phyloP scores from a whole-genome alignment of 2,113 vertebrate genomes.

The Pseudorectes ferrugineus region DNA sequence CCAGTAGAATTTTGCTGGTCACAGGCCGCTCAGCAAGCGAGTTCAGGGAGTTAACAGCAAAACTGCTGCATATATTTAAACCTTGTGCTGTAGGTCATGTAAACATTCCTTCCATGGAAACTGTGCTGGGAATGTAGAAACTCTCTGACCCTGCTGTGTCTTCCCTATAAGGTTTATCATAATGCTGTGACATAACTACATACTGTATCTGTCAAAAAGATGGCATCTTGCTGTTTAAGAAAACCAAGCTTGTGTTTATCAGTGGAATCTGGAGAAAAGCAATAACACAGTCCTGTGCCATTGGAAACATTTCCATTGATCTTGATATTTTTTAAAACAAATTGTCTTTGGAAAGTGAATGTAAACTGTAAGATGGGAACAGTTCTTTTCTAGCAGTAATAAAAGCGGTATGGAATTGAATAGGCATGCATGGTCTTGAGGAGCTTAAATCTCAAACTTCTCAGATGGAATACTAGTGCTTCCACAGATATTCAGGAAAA shows the following conservation, averaged over 20 bases:
- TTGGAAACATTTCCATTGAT: slow-evolving; percentile 5
- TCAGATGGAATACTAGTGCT: not conserved
- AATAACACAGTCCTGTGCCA: slow-evolving; percentile 21
- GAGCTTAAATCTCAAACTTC: not conserved
- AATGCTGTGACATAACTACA: slow-evolving; percentile 66
- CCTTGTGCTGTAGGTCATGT: slow-evolving; percentile 65
- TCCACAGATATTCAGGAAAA: not conserved
- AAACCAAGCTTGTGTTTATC: slow-evolving; percentile 59
- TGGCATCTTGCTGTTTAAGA: slow-evolving; percentile 65
- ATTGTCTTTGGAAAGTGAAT: not conserved
- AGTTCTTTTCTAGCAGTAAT: not conserved
- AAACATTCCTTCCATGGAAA: slow-evolving; percentile 75
- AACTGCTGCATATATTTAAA: slow-evolving; percentile 76
- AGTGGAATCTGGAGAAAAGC: slow-evolving; percentile 44
- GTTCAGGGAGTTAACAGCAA: slow-evolving; percentile 75
- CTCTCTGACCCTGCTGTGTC: slow-evolving; percentile 55
- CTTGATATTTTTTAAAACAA: slow-evolving; percentile 36
- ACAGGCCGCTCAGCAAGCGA: slow-evolving; percentile 49
- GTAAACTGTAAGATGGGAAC: not conserved
- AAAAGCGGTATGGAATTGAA: not conserved
- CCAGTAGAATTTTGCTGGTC: slow-evolving; percentile 44
- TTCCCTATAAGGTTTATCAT: slow-evolving; percentile 70
- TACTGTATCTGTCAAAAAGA: slow-evolving; percentile 68
- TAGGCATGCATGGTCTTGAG: not conserved
- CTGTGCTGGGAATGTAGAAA: slow-evolving; percentile 71